A percentile compares a stretch with the other conserved stretches of the same genome.
These are phyloP conservation scores for Sisor rabdophorus DNA, from an alignment of 2,113 vertebrate species.

Conservation along the genomic window DNA sequence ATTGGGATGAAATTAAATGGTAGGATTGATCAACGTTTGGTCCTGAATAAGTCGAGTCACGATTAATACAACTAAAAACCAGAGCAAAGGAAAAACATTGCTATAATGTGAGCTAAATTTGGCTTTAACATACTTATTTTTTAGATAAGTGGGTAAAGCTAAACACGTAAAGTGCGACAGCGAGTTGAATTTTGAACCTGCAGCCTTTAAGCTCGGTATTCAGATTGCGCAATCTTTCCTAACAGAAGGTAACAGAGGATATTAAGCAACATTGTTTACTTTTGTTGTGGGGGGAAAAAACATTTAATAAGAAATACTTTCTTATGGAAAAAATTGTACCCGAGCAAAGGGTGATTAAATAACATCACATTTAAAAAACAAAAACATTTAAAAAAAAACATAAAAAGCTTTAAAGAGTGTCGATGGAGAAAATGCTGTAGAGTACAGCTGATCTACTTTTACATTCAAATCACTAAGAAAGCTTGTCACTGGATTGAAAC, in stretches of 20 bases:
- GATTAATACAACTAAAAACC: conserved; percentile 22
- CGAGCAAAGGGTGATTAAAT: neutral
- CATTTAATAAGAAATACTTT: neutral
- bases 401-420: neutral
- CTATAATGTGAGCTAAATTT: neutral
- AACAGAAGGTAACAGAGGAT: conserved; percentile 5
- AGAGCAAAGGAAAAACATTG: neutral
- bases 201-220: conserved; percentile 11
- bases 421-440: neutral
- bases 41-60: conserved; percentile 26
- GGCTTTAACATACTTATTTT: neutral
- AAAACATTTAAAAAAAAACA: neutral
- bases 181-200: neutral
- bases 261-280: conserved; percentile 18
- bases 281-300: neutral
- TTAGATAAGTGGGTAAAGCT: neutral
- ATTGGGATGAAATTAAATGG: conserved; percentile 18
- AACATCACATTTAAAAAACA: too few relatives aligned
- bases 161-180: neutral
- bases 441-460: neutral
- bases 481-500: neutral
- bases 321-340: neutral
- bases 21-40: conserved; percentile 4
- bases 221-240: neutral
- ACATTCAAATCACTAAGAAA: neutral